Evolutionary conservation across 2,888 invertebrate species (phyloP), one percentile per base, ranked within the genome.

Genomic region (Acrobasis repandana): DNA sequence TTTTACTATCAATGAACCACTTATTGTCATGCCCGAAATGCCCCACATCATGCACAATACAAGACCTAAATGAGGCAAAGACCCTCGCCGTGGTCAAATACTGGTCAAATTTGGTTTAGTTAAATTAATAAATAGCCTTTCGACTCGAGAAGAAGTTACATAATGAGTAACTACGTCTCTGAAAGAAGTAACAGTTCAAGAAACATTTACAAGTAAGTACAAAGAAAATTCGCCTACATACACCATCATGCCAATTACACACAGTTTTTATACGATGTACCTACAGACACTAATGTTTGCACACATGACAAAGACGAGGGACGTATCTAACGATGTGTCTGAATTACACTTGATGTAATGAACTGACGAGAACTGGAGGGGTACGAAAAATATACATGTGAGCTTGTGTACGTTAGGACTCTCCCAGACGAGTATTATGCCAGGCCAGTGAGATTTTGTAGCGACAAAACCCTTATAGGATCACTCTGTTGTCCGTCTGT

Each of bases 321-420:
- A n/a, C 51, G 33, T 10, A 52, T 36, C 52, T 52, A 52, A 52
- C 36, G 52, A 52, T 34, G 52, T 52, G 52, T 52, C 52, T 52
- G 52, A 36, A 36, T 52, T 36, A 34, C 52, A 34, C 52, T 52
- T 52, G 34, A 15, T 52, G 11, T 34, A 36, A 52, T 52, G 52
- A 52, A 52, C 52, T 36, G 52, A 34, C 34, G 52, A 3, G 36
- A 36, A 3, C 9, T 49, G 20, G 10, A 28, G 28, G 28, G 28
- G 49, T 28, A 50, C 46, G 58, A 56, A 57, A 10, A 16, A 46
- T 46, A n/a, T 46, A 46, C 46, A 46, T 46, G 46, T 46, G n/a
- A 46, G 46, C 4, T 20, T 20, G 20, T 20, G 20, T 20, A 20
- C 20, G n/a, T n/a, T n/a, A n/a, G n/a, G n/a, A n/a, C n/a, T n/a